These are phyloP conservation scores for Penaeus chinensis DNA, from an alignment of 1,140 invertebrate species.

Conservation along the genomic window DNA sequence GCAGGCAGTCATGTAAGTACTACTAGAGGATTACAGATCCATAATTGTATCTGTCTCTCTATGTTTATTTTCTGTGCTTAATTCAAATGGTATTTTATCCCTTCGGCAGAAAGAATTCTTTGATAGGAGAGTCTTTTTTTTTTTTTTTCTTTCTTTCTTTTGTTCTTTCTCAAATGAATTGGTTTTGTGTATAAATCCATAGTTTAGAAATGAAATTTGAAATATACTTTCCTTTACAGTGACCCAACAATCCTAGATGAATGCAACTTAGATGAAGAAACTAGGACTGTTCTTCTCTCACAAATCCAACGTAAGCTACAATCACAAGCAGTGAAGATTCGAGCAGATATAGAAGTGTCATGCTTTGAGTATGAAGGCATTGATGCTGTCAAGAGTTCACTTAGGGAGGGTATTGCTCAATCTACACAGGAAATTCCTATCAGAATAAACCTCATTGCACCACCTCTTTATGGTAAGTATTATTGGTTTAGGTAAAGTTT, in stretches of 20 bases:
- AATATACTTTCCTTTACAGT: conserved; percentile 70
- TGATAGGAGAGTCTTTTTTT: neutral
- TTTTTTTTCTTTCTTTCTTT: neutral
- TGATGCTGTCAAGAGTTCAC: conserved; percentile 95
- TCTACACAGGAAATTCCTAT: conserved; percentile 95
- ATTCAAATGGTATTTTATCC: no score
- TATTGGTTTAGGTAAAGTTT: neutral
- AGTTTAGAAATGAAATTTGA: neutral
- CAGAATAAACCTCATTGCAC: conserved; percentile 99
- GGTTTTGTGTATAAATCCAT: neutral
- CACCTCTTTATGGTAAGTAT: conserved; percentile 88
- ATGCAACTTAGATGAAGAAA: conserved; percentile 92
- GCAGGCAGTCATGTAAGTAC: conserved; percentile 91
- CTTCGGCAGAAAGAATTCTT: no score
- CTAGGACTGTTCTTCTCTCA: conserved; percentile 90
- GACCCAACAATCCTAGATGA: conserved; percentile 95
- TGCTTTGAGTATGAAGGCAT: conserved; percentile 99
- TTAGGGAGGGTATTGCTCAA: conserved; percentile 90
- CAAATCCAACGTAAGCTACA: conserved; percentile 97
- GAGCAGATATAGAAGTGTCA: conserved; percentile 97
- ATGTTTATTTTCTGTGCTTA: neutral
- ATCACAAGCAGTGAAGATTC: conserved; percentile 97
- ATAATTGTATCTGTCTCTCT: neutral
- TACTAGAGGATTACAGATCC: neutral
- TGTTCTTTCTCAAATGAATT: neutral